A percentile compares a stretch with the other conserved stretches of the same genome.
These are phyloP conservation scores for Phortica variegata DNA, from an alignment of 1,140 invertebrate genomes.

Conservation along the genomic window DNA sequence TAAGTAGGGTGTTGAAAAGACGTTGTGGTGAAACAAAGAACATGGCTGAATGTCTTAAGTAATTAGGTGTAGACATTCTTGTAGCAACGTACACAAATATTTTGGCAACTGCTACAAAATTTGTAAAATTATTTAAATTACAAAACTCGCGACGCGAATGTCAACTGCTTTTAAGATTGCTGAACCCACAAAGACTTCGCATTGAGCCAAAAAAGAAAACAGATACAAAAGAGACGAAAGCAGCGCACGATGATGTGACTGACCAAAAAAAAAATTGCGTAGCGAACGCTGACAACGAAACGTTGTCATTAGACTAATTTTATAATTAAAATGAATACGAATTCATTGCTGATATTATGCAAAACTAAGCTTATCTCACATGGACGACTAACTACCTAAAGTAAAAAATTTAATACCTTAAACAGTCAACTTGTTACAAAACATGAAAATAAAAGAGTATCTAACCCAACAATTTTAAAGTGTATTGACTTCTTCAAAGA, in stretches of 20 bases:
- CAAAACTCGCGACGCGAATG: not conserved
- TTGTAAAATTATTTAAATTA: not conserved
- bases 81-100: slow-evolving; percentile 12
- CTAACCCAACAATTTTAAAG: no score
- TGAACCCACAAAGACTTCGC: not conserved
- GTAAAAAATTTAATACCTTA: no score
- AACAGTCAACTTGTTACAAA: no score
- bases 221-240: no score
- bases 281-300: slow-evolving; percentile 15
- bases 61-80: no score
- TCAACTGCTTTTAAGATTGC: not conserved
- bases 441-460: no score
- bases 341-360: slow-evolving; percentile 28
- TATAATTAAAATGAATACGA: slow-evolving; percentile 31
- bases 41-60: no score
- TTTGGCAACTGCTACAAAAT: not conserved
- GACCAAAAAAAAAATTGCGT: slow-evolving; percentile 6
- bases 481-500: no score
- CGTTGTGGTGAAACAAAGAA: no score
- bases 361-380: no score
- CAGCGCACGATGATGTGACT: slow-evolving; percentile 10
- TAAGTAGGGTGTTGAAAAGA: no score
- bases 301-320: slow-evolving; percentile 41
- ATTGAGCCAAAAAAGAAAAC: not conserved
- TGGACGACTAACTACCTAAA: no score